phyloP scores from a whole-genome alignment of 2,888 invertebrate genomes.

The Amiota communis region DNA sequence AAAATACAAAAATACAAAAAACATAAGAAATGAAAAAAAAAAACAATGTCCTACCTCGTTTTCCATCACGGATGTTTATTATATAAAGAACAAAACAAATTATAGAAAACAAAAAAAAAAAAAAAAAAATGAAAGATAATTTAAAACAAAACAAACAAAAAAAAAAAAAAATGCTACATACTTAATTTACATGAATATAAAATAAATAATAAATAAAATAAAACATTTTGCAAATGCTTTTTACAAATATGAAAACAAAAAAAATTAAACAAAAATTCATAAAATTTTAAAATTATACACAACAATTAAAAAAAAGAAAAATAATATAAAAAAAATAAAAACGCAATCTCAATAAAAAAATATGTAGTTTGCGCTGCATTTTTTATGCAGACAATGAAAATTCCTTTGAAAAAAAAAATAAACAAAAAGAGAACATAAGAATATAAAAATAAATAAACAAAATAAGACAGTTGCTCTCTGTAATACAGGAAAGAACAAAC shows the following conservation, averaged over 20 bases:
- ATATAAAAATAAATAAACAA: constrained; percentile 15
- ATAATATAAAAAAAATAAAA: not conserved
- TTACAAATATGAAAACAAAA: constrained; percentile 39
- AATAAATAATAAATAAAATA: constrained; percentile 40
- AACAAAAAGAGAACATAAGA: constrained; percentile 16
- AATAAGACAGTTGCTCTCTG: too few relatives aligned
- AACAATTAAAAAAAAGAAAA: constrained; percentile 1
- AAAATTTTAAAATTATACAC: constrained; percentile 4
- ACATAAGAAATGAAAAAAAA: constrained; percentile 35
- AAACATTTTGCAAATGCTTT: constrained; percentile 29
- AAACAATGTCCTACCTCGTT: constrained; percentile 72
- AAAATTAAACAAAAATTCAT: constrained; percentile 40
- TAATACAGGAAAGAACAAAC: too few relatives aligned
- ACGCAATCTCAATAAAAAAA: too few relatives aligned
- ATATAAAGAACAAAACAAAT: constrained; percentile 38
- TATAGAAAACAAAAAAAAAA: constrained; percentile 40
- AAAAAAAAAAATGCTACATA: constrained; percentile 41
- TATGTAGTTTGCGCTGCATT: too few relatives aligned
- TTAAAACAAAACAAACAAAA: constrained; percentile 42
- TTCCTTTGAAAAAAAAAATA: not conserved
- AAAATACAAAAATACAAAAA: too few relatives aligned
- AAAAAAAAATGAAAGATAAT: constrained; percentile 38
- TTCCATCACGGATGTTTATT: constrained; percentile 66
- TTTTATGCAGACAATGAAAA: too few relatives aligned
- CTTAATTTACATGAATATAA: constrained; percentile 47